phyloP scores from a whole-genome alignment of 2,888 invertebrate species.

The Thysanoteuthis rhombus region DNA sequence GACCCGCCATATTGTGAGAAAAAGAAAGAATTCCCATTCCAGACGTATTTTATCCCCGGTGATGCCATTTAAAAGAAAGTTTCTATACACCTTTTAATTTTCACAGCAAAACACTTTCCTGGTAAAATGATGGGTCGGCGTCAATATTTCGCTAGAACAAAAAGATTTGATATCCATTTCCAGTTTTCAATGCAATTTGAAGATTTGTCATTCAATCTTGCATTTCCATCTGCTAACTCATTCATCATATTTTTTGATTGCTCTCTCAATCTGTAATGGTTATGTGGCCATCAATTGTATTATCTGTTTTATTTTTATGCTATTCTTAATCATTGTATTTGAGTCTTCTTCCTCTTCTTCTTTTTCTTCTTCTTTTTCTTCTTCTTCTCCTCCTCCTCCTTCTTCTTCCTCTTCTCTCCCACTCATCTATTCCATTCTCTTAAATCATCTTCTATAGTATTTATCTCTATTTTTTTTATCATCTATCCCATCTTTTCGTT shows the following conservation, averaged over 20 bases:
- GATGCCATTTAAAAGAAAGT: neutral
- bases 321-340: neutral
- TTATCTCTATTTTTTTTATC: too few species aligned
- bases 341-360: neutral
- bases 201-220: neutral
- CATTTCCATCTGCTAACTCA: neutral
- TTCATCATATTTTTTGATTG: neutral
- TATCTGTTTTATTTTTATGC: neutral
- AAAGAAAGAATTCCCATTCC: too few species aligned
- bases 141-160: neutral
- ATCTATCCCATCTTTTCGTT: too few species aligned
- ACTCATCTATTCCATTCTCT: too few species aligned
- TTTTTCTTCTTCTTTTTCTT: too few species aligned
- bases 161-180: neutral
- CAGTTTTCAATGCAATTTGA: neutral
- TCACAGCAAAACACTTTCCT: neutral
- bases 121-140: too few species aligned
- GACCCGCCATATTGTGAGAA: too few species aligned
- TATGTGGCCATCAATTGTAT: neutral
- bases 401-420: too few species aligned
- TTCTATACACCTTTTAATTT: neutral
- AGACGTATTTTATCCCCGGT: neutral
- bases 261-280: neutral
- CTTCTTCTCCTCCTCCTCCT: too few species aligned
- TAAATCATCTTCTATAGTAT: too few species aligned